phyloP scores from a whole-genome alignment of 1,140 invertebrate species.

The Heliothis subflexa region DNA sequence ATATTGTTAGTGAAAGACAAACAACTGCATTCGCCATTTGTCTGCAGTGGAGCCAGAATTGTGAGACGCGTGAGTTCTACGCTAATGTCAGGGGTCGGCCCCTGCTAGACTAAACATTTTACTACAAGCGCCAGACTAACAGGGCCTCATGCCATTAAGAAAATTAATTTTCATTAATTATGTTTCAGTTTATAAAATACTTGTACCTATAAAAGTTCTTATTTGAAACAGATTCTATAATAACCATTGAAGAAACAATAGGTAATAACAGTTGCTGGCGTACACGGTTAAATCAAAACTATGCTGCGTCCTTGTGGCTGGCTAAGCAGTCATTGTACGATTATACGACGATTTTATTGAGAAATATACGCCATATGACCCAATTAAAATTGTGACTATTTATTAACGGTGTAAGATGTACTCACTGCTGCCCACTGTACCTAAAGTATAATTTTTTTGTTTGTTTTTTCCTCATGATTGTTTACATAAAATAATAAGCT shows the following conservation, averaged over 20 bases:
- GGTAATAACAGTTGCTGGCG: slow-evolving; percentile 14
- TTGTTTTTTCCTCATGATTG: background rate
- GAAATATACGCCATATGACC: no score
- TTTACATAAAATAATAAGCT: background rate
- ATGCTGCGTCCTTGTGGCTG: background rate
- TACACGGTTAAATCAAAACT: slow-evolving; percentile 8
- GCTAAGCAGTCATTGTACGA: background rate
- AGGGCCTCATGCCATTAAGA: background rate
- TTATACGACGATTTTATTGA: background rate
- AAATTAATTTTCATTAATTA: slow-evolving; percentile 15
- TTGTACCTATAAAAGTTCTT: background rate
- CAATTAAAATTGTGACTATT: no score
- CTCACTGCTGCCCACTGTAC: background rate
- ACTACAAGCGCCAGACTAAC: background rate
- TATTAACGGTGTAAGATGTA: no score
- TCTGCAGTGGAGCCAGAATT: slow-evolving; percentile 27
- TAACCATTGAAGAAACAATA: slow-evolving; percentile 17
- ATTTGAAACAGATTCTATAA: slow-evolving; percentile 1
- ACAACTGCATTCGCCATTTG: slow-evolving; percentile 18
- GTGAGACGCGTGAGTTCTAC: slow-evolving; percentile 22
- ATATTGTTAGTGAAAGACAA: background rate
- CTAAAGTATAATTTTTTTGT: background rate
- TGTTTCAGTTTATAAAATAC: slow-evolving; percentile 1
- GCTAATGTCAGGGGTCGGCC: slow-evolving; percentile 47
- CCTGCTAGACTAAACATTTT: slow-evolving; percentile 47